Evolutionary conservation across 1,140 invertebrate genomes (phyloP), one percentile per base, ranked within the genome.

Genomic region (Caenorhabditis inopinata): DNA sequence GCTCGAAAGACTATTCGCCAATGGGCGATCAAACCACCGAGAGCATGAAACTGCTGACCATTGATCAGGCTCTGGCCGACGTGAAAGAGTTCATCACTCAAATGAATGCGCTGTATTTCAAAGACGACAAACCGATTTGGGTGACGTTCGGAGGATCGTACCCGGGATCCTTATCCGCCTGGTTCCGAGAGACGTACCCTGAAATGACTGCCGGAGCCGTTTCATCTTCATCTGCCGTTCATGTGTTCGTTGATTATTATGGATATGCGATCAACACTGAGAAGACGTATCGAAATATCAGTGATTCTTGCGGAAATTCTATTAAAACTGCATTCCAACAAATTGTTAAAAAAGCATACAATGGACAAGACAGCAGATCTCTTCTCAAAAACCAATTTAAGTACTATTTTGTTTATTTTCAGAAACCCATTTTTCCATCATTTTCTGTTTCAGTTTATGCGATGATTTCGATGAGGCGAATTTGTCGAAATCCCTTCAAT

Each of bases 61-160:
- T 79, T 25, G 62, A 79, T 29, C 78, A 79, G 21, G 38, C 78
- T 9, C 74, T 83, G 0, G 82, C 80, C 45, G 82, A 83, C 29
- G 49, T 82, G 51, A 47, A 68, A 35, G 48, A 68, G 21, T 83
- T 83, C 38, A 83, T 83, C 29, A 58, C 35, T 29, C 76, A 74
- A 29, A 83, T 83, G 82, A 83, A 83, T 62, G 21, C 23, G 25
- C 5, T 58, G 46, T 82, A 82, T 51, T 79, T 79, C 68, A 18
- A 7, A 23, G 21, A 58, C 5, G 27, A 74, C 9, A 21, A 58
- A 38, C 80, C 83, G n/a, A 73, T 76, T 25, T 95, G 94, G 93
- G 93, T 97, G 78, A 92, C 92, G 2, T 96, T 96, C 89, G 95
- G 95, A 38, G 95, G 95, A 1, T 96, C 94, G 0, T 97, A 97